These are phyloP conservation scores for Eleginops maclovinus DNA, from an alignment of 2,113 vertebrate genomes.

Conservation along the genomic window DNA sequence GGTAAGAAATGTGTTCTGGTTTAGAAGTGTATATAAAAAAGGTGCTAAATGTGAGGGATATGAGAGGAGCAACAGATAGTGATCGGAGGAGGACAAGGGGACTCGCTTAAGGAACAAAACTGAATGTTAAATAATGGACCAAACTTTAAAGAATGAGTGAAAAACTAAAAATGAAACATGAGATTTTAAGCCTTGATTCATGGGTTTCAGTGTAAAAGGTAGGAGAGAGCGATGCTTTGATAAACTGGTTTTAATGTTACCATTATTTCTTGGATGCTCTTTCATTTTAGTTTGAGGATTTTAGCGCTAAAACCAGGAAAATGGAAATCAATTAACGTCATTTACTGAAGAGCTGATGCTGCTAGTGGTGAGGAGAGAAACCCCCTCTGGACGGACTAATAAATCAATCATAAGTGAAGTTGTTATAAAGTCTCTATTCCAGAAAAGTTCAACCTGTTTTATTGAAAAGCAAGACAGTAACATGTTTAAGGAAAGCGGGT, in stretches of 20 bases:
- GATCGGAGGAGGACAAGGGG: background rate
- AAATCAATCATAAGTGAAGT: background rate
- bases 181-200: background rate
- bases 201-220: background rate
- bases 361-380: no score
- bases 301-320: background rate
- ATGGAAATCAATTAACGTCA: no score
- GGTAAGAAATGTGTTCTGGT: background rate
- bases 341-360: background rate
- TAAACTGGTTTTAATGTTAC: background rate
- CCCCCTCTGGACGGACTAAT: no score
- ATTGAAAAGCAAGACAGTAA: conserved; percentile 1
- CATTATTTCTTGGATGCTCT: background rate
- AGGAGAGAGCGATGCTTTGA: background rate
- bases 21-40: background rate
- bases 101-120: background rate
- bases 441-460: background rate
- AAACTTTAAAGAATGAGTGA: no score
- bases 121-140: background rate
- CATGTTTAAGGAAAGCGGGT: conserved; percentile 12
- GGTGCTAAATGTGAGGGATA: background rate
- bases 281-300: no score
- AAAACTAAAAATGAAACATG: background rate
- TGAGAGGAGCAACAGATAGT: background rate
- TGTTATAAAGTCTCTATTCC: background rate